Base-by-base conservation (phyloP, 1,140 invertebrate genomes). In the Trachymyrmex cornetzi region DNA sequence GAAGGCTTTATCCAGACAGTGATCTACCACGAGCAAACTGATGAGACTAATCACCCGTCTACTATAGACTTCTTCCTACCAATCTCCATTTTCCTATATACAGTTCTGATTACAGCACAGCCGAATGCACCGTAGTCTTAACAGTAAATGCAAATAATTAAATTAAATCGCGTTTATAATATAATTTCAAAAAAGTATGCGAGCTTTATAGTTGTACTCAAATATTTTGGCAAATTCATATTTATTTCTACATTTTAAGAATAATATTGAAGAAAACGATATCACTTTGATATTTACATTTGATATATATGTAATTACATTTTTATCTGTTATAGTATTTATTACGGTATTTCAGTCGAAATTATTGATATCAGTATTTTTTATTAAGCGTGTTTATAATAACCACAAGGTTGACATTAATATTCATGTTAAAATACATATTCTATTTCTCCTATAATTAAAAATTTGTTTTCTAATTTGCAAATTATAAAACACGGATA, bases 1-100 rank as follows among this genome's bases (percentile, higher is more conserved):
- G 34, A 44, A 34, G 50, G 19, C 30, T 86, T 90, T 89, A 79
- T 89, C 77, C 61, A 27, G 12, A 12, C 84, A 63, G 71, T 69
- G 71, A 90, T 90, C 85, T 64, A 34, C 71, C 63, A 63, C 64
- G 50, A 61, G 77, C 77, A 57, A 87, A 90, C 85, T 87, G 77
- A 87, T 77, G 72, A 79, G 85, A 84, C 85, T 87, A 90, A 89
- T 89, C 85, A 77, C 71, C 63, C 87, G 84, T 82, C 77, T 64
- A n/a, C 16, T 44, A 74, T 44, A 74, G 66, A 87, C 66, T 87
- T 84, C 86, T 77, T 74, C 53, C 67, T 64, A 69, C 59, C 71
- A 82, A 89, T 87, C 44, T 85, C 80, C 48, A 57, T 85, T 71
- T 77, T 63, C 67, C n/a, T 74, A 34, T 64, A 59, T 77, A 77